These are phyloP conservation scores for Hoplodrina blanda DNA, from an alignment of 2,888 invertebrate species.

Conservation along the genomic window DNA sequence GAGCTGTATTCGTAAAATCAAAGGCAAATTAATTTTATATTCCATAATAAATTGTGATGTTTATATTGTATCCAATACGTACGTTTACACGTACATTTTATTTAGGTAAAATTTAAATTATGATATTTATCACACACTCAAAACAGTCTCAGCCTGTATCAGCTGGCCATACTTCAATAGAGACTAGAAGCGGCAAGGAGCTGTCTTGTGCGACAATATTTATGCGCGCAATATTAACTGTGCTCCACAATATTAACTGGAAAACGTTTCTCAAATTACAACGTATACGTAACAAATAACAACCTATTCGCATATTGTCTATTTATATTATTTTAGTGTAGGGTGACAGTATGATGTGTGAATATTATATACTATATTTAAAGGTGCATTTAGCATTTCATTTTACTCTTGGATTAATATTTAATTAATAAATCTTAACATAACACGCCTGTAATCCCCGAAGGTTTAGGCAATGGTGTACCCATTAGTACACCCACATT, in stretches of 20 bases:
- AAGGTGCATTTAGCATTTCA: background rate
- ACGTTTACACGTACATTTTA: too few species aligned
- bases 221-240: constrained; percentile 91
- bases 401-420: background rate
- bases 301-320: constrained; percentile 44
- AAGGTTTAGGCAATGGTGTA: too few species aligned
- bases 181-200: constrained; percentile 87
- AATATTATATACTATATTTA: background rate
- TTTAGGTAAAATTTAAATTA: background rate
- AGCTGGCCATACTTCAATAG: constrained; percentile 86
- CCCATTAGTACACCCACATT: too few species aligned
- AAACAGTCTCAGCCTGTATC: constrained; percentile 74
- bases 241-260: constrained; percentile 78
- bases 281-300: constrained; percentile 45
- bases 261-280: constrained; percentile 76
- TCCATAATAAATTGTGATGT: too few species aligned
- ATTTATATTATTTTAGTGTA: constrained; percentile 60
- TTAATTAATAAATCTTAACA: too few species aligned
- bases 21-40: too few species aligned
- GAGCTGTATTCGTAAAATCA: too few species aligned
- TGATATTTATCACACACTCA: constrained; percentile 1
- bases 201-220: constrained; percentile 89
- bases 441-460: too few species aligned
- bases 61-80: too few species aligned
- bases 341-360: constrained; percentile 17